Evolutionary conservation across 35 echinoderm and acorn worm genomes (phyloP).

Genomic region (Stichopus chloronotus): DNA sequence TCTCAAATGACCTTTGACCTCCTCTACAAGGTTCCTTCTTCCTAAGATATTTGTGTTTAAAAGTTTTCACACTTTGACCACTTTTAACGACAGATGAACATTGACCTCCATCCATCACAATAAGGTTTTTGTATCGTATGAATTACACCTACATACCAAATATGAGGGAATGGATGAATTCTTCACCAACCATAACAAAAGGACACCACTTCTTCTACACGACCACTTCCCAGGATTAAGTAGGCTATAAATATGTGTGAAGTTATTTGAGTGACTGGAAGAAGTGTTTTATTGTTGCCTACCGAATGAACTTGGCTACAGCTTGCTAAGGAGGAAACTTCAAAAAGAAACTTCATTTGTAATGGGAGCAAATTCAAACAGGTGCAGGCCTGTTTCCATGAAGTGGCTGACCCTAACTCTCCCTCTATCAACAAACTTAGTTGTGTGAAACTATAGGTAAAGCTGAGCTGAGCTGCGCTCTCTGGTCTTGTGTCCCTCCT

Average conservation of each 20-base stretch:
- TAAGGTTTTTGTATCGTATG: too few relatives aligned
- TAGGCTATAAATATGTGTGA: not conserved
- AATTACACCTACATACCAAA: too few relatives aligned
- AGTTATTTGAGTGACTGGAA: slow-evolving; percentile 11
- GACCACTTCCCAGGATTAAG: not conserved
- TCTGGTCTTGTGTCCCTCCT: too few relatives aligned
- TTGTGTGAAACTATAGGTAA: too few relatives aligned
- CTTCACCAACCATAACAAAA: slow-evolving; percentile 1
- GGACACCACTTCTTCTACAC: not conserved
- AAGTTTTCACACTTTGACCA: too few relatives aligned
- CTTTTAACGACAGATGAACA: too few relatives aligned
- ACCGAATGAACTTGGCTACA: slow-evolving; percentile 5
- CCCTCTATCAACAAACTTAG: slow-evolving; percentile 10
- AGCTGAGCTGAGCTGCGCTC: too few relatives aligned
- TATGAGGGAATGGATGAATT: not conserved
- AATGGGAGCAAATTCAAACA: not conserved
- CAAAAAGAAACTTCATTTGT: not conserved
- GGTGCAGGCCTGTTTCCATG: not conserved
- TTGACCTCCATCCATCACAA: too few relatives aligned
- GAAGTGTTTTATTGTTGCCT: slow-evolving; percentile 7
- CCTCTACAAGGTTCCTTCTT: too few relatives aligned
- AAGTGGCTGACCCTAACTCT: not conserved
- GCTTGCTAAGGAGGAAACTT: not conserved
- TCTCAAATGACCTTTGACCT: too few relatives aligned
- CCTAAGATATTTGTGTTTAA: too few relatives aligned